Evolutionary conservation across 1,140 invertebrate genomes (phyloP), one percentile per base, ranked within the genome.

Genomic region (Leptopilina boulardi): DNA sequence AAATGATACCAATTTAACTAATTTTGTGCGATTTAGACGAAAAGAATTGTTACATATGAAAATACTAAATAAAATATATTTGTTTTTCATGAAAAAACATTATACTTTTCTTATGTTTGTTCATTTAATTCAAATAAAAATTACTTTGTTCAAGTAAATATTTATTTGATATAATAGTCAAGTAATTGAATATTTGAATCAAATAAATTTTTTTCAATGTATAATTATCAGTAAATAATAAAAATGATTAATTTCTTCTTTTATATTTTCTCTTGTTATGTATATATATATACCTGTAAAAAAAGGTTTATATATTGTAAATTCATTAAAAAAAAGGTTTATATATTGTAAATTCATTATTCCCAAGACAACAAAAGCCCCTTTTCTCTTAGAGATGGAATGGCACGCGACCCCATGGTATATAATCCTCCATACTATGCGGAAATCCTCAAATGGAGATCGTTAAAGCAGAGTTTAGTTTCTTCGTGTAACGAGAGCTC

Each of bases 391-490:
- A 23, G 23, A 59, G 59, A n/a, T 30, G 47, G 72, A 72, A 77
- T 75, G 79, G 76, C 81, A 82, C 78, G 81, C 81, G 81, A 80
- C 81, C 73, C 77, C 72, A 71, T 76, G 73, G 74, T 38, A 38
- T 38, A 38, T 21, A 21, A 21, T 54, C 8, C 59, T 66, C 21
- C 59, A 26, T 76, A 72, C 75, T 51, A 73, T 70, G 75, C 76
- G 79, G 81, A 83, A 80, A 83, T 83, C 81, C 81, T 80, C 77
- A 83, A 83, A 80, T 80, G 81, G 79, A 71, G 75, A 72, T 81
- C 82, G 79, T 83, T 83, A 83, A 83, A 77, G 77, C 77, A 83
- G 79, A 79, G 79, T 83, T 80, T 83, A 80, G 81, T 80, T 83
- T 83, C 79, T n/a, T 79, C 77, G 82, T 83, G 80, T 83, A 83